Conservation (phyloP, 2,797 vertebrate genomes). For the Phylloscopus collybita region DNA sequence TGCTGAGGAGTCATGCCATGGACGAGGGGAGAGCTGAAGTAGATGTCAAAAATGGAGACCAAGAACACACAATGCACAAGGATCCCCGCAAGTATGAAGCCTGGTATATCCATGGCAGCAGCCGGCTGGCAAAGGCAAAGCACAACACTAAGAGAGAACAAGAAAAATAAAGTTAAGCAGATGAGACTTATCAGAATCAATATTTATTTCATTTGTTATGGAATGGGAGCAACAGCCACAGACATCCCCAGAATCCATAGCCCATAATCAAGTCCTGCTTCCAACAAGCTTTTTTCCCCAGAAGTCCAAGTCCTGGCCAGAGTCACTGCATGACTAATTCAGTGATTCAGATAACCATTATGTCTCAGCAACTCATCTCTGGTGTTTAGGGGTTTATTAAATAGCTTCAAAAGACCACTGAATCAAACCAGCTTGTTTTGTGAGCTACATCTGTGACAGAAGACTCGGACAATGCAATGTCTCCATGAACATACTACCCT, state of each 20-base stretch:
- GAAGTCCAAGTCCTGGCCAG: background rate
- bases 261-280: background rate
- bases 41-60: slow-evolving; percentile 96
- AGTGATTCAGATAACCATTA: background rate
- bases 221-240: background rate
- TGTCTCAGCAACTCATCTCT: background rate
- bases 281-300: background rate
- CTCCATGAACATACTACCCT: background rate
- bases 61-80: slow-evolving; percentile 93
- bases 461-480: background rate
- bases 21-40: slow-evolving; percentile 96
- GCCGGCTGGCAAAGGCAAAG: background rate
- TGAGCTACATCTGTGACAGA: background rate
- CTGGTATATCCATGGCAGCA: slow-evolving; percentile 78
- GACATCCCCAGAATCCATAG: background rate
- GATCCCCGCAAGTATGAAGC: slow-evolving; percentile 87
- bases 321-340: background rate
- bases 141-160: background rate
- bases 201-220: background rate
- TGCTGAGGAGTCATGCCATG: slow-evolving; percentile 92
- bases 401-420: background rate
- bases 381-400: background rate
- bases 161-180: background rate
- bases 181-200: background rate
- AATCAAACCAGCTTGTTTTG: background rate